Conservation (phyloP, 1,140 invertebrate genomes). For the Mya arenaria region DNA sequence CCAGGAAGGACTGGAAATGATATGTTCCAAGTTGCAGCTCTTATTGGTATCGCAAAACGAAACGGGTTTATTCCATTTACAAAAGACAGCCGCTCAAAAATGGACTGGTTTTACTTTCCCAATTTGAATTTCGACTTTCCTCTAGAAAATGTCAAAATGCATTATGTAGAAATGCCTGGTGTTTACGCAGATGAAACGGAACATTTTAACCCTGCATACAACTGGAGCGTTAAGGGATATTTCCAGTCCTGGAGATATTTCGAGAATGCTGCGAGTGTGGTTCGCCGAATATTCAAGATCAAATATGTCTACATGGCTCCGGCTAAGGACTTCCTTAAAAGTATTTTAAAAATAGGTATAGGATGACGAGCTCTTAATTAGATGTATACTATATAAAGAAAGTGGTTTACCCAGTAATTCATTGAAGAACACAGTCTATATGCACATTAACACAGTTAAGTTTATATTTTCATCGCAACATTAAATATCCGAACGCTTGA, state of each 20-base stretch:
- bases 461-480: too few species aligned
- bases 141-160: neutral
- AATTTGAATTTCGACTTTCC: neutral
- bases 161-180: neutral
- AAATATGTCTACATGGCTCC: neutral
- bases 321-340: neutral
- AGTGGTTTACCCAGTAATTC: too few species aligned
- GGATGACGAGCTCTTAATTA: too few species aligned
- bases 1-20: conserved; percentile 52
- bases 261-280: neutral
- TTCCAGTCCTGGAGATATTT: conserved; percentile 40
- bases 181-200: neutral
- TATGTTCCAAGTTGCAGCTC: conserved; percentile 49
- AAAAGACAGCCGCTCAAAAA: neutral
- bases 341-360: neutral
- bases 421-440: too few species aligned
- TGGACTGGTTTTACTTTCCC: conserved; percentile 5
- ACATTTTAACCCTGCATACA: neutral
- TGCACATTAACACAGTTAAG: too few species aligned
- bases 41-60: conserved; percentile 29
- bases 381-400: too few species aligned
- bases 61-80: conserved; percentile 11
- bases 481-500: too few species aligned
- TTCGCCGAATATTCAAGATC: neutral
- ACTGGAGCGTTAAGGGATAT: conserved; percentile 26